A percentile compares a stretch with the other conserved stretches of the same genome.
These are phyloP conservation scores for Actinostola sp. DNA, from an alignment of 92 coral and sea anemone species.

Conservation along the genomic window DNA sequence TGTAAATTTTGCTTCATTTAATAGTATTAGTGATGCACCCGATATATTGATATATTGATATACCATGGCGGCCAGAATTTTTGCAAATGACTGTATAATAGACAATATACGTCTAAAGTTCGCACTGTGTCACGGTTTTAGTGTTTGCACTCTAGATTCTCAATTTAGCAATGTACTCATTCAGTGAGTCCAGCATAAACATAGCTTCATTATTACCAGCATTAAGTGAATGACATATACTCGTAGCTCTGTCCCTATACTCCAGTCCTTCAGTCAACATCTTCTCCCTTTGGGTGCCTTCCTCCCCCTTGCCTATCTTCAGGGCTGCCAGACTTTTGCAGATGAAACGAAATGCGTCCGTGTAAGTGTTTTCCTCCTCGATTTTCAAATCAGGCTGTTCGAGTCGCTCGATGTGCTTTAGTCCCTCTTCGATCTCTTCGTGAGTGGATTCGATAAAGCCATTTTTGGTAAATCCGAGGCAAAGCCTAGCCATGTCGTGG, in stretches of 20 bases:
- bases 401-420: slow-evolving; percentile 21
- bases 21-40: too few relatives aligned
- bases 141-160: too few relatives aligned
- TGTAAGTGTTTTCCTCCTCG: slow-evolving; percentile 14
- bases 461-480: slow-evolving; percentile 42
- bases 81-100: too few relatives aligned
- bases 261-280: slow-evolving; percentile 10
- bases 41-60: too few relatives aligned
- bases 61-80: too few relatives aligned
- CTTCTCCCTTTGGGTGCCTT: neutral
- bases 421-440: slow-evolving; percentile 31
- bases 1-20: too few relatives aligned
- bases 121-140: too few relatives aligned
- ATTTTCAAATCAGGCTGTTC: slow-evolving; percentile 45
- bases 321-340: slow-evolving; percentile 44
- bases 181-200: slow-evolving; percentile 30
- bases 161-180: neutral
- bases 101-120: too few relatives aligned
- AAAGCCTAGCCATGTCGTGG: slow-evolving; percentile 43
- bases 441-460: slow-evolving; percentile 19
- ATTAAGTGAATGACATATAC: slow-evolving; percentile 29
- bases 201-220: slow-evolving; percentile 6
- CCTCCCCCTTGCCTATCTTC: slow-evolving; percentile 20
- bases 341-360: slow-evolving; percentile 44
- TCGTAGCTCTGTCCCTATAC: slow-evolving; percentile 14